A percentile compares a stretch with the other conserved stretches of the same genome.
Evolutionary conservation across 2,113 vertebrate genomes (phyloP).

Genomic region (Thomomys bottae): DNA sequence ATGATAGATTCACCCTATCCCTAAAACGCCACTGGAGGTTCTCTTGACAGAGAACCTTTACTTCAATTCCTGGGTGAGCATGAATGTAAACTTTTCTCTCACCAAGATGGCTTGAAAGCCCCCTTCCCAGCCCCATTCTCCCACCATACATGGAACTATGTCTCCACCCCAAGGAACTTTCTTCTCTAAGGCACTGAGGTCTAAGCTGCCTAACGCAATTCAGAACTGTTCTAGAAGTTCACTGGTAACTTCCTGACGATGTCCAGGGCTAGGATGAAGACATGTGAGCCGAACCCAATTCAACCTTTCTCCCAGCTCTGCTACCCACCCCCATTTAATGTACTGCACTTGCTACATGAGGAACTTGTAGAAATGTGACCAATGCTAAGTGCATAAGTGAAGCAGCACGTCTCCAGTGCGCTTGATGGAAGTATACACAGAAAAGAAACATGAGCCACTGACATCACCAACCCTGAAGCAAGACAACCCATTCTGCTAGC

Average conservation of each 20-base stretch:
- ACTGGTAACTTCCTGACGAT: conserved; percentile 66
- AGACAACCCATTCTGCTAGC: background rate
- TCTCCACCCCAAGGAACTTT: background rate
- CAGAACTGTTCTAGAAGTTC: conserved; percentile 67
- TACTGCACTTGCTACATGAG: conserved; percentile 68
- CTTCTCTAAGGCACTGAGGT: background rate
- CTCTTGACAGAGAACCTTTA: background rate
- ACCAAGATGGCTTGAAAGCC: background rate
- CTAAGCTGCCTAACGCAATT: conserved; percentile 75
- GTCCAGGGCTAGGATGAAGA: conserved; percentile 70
- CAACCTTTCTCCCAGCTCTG: too few relatives aligned
- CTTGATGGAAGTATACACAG: conserved; percentile 69
- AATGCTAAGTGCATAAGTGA: conserved; percentile 54
- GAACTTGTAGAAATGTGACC: conserved; percentile 77
- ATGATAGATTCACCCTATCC: background rate
- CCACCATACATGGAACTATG: background rate
- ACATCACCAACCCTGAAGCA: too few relatives aligned
- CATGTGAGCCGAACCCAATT: conserved; percentile 71
- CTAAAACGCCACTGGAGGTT: background rate
- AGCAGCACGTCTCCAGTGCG: conserved; percentile 69
- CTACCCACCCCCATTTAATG: conserved; percentile 31
- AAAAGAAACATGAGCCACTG: conserved; percentile 50
- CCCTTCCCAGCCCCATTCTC: background rate
- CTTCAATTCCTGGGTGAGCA: background rate
- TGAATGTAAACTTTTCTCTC: conserved; percentile 43